Evolutionary conservation across 2,113 vertebrate genomes (phyloP), one percentile per base, ranked within the genome.

Genomic region (Globicephala melas): DNA sequence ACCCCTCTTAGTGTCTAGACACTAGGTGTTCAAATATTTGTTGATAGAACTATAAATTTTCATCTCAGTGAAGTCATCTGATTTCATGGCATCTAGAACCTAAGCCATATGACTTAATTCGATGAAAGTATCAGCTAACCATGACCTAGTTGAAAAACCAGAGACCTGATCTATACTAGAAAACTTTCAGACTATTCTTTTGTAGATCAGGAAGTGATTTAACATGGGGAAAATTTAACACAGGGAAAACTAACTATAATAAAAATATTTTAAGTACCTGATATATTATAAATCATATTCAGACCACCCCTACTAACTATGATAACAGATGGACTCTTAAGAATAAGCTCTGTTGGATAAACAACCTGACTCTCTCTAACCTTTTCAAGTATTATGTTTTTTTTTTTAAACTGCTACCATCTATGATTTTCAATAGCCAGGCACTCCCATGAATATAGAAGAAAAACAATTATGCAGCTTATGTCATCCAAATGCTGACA

Each of bases 211-310:
- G 44, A 38, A 65, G 33, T 79, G n/a, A 96, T 31, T 94, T 94
- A 85, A 93, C 53, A 88, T 3, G 62, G n/a, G 44, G 10, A 77
- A 96, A 97, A 74, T 41, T 86, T 76, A 83, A 89, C 55, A 80
- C 20, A 33, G 47, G 41, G 50, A 79, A 85, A 90, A 97, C 44
- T 89, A 90, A 76, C 38, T 80, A 65, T 36, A 83, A 65, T 62
- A 58, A 63, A 68, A 91, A 21, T 74, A 93, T 58, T 90, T 93
- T 44, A 94, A 96, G 91, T 65, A 92, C 63, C 20, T 80, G 13
- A 55, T 36, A 9, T 79, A n/a, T 73, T 96, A 67, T 47, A 36
- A 96, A 83, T 58, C 81, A 77, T 41, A 83, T 74, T 93, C 41
- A 93, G 5, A 79, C 23, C 6, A 74, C 18, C 14, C 53, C 65